Evolutionary conservation across 2,797 vertebrate species (phyloP).

Genomic region (Catamblyrhynchus diadema): DNA sequence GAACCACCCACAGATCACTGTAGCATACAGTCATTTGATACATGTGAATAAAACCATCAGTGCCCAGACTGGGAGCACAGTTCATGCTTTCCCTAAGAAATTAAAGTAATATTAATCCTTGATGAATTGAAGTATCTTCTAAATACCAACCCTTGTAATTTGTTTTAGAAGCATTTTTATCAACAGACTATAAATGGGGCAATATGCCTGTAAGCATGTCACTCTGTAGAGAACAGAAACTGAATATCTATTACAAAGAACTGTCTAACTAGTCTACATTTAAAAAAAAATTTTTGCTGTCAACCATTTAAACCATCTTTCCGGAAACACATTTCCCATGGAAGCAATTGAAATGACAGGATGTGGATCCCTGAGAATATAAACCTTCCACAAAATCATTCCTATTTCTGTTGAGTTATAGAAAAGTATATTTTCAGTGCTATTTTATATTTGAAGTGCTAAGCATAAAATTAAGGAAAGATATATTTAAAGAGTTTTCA

Average conservation of each 20-base stretch:
- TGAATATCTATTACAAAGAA: slow-evolving; percentile 49
- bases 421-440: slow-evolving; percentile 27
- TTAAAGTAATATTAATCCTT: slow-evolving; percentile 18
- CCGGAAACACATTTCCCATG: slow-evolving; percentile 55
- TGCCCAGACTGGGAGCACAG: neutral
- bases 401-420: slow-evolving; percentile 38
- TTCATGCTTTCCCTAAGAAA: neutral
- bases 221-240: slow-evolving; percentile 29
- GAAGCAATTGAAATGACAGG: slow-evolving; percentile 59
- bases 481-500: slow-evolving; percentile 39
- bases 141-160: slow-evolving; percentile 14
- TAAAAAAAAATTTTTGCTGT: slow-evolving; percentile 61
- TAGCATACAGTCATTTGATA: neutral
- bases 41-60: neutral
- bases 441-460: slow-evolving; percentile 32
- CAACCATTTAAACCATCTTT: slow-evolving; percentile 55
- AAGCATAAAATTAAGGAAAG: slow-evolving; percentile 44
- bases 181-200: neutral
- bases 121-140: neutral
- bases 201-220: neutral
- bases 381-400: slow-evolving; percentile 53
- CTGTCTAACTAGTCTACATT: slow-evolving; percentile 58
- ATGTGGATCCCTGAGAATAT: slow-evolving; percentile 35
- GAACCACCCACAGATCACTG: neutral
- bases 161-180: slow-evolving; percentile 25